Conservation (phyloP, 2,113 vertebrate species). For the Microcebus murinus region DNA sequence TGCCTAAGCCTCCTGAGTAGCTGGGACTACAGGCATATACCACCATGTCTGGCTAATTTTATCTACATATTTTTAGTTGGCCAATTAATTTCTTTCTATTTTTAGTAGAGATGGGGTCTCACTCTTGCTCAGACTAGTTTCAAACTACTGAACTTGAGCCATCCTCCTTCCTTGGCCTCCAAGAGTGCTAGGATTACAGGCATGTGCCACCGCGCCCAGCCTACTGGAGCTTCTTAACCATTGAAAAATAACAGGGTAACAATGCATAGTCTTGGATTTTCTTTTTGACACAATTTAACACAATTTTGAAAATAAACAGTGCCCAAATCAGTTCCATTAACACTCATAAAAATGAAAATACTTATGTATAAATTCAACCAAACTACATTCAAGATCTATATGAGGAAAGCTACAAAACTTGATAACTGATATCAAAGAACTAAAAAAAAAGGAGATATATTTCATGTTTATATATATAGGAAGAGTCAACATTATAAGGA, state of each 20-base stretch:
- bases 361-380: neutral
- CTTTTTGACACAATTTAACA: neutral
- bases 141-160: no score
- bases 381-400: neutral
- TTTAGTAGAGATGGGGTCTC: no score
- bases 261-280: neutral
- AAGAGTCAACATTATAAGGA: neutral
- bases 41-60: no score
- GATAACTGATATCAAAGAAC: neutral
- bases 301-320: neutral
- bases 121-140: no score
- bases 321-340: neutral
- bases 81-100: no score
- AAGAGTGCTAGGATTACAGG: no score
- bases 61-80: no score
- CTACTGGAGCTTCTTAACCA: no score
- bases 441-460: neutral
- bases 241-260: neutral
- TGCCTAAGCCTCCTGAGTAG: no score
- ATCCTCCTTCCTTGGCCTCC: no score
- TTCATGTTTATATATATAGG: neutral
- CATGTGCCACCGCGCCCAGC: no score
- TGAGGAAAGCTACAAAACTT: neutral
- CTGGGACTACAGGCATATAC: no score
- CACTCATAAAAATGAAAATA: neutral